A percentile compares a stretch with the other conserved stretches of the same genome.
These are phyloP conservation scores for Ametastegia equiseti DNA, from an alignment of 2,888 invertebrate genomes.

Conservation along the genomic window DNA sequence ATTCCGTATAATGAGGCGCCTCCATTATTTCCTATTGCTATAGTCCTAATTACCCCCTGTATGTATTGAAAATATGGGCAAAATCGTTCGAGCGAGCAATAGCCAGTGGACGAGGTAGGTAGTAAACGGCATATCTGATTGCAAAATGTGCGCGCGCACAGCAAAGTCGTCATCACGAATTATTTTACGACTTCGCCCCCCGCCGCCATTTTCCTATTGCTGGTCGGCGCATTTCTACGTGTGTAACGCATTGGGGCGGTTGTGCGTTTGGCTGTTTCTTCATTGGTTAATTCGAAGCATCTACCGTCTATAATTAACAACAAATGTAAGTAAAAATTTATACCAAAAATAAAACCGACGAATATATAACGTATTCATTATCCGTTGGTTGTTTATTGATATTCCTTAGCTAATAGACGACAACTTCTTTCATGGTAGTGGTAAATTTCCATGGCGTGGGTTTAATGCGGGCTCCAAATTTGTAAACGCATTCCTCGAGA, in stretches of 20 bases:
- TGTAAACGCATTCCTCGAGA: not conserved
- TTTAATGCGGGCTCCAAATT: slow-evolving; percentile 4
- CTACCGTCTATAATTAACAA: not conserved
- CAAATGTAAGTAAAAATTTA: not conserved
- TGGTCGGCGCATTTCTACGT: slow-evolving; percentile 62
- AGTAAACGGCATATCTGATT: not conserved
- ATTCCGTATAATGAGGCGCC: not conserved
- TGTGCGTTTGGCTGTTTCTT: slow-evolving; percentile 51
- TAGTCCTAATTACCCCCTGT: not conserved
- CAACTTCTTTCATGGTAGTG: not conserved
- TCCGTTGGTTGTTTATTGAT: not conserved
- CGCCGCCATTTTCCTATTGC: slow-evolving; percentile 61
- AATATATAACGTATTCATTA: not conserved
- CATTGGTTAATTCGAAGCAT: not conserved
- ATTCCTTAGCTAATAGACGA: not conserved
- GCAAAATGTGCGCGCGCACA: slow-evolving; percentile 31
- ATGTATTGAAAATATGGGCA: not conserved
- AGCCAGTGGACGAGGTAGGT: not conserved
- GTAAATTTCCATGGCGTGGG: slow-evolving; percentile 48
- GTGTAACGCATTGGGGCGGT: slow-evolving; percentile 58
- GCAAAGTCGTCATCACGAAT: slow-evolving; percentile 7
- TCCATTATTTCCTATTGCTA: not conserved
- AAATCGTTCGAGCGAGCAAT: not conserved
- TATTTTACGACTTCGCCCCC: not conserved
- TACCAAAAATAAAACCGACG: not conserved